Evolutionary conservation across 1,140 invertebrate genomes (phyloP).

Genomic region (Neotoxoptera formosana): DNA sequence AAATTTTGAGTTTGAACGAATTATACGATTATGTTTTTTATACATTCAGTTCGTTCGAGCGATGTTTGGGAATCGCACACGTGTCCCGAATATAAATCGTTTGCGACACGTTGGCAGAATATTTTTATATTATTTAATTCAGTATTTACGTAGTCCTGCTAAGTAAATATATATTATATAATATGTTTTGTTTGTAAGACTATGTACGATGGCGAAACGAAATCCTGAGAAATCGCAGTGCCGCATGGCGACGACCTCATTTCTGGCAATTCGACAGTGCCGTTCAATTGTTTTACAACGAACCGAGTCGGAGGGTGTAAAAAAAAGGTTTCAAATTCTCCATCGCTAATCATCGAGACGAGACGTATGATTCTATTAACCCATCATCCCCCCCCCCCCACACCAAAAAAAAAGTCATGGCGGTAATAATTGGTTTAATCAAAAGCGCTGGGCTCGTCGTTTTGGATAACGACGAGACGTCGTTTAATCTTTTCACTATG

Average conservation of each 20-base stretch:
- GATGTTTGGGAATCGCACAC: not conserved
- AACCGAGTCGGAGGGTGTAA: not conserved
- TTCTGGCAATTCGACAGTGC: too few species aligned
- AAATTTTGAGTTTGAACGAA: not conserved
- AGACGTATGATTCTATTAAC: too few species aligned
- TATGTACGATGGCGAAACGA: not conserved
- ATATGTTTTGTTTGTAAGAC: not conserved
- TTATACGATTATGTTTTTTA: not conserved
- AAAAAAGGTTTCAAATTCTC: not conserved
- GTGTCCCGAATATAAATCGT: not conserved
- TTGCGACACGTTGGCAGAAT: not conserved
- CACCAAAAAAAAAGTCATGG: too few species aligned
- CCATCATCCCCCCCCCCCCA: too few species aligned
- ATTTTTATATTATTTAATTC: not conserved
- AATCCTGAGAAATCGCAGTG: too few species aligned
- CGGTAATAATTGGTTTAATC: too few species aligned
- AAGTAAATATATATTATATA: not conserved
- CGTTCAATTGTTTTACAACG: not conserved
- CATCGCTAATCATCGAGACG: not conserved
- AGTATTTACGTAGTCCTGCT: not conserved
- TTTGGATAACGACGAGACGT: too few species aligned
- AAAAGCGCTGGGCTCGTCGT: too few species aligned
- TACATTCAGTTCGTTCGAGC: too few species aligned
- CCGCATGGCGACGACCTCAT: too few species aligned
- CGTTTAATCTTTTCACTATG: too few species aligned